A percentile compares a stretch with the other conserved stretches of the same genome.
phyloP scores from a whole-genome alignment of 2,888 invertebrate genomes.

The Drosophila vallismaia region DNA sequence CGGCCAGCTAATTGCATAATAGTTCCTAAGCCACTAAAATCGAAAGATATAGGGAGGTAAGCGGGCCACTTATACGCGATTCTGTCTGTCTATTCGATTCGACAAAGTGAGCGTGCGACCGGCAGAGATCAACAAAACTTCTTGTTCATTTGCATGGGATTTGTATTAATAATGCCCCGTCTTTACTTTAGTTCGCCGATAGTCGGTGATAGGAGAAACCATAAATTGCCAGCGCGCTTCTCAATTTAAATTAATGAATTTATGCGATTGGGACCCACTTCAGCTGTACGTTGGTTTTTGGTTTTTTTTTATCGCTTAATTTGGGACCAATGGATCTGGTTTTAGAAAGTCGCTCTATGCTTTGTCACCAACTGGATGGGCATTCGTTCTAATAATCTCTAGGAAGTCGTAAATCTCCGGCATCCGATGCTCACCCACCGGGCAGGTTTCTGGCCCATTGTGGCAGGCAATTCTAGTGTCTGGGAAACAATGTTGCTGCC shows the following conservation, averaged over 20 bases:
- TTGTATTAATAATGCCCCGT: conserved; percentile 50
- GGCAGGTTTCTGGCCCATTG: conserved; percentile 29
- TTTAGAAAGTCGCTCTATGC: conserved; percentile 73
- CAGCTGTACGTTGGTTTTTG: conserved; percentile 49
- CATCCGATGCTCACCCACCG: conserved; percentile 38
- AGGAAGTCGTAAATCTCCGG: conserved; percentile 72
- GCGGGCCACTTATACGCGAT: neutral
- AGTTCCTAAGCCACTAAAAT: conserved; percentile 45
- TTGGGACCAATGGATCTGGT: conserved; percentile 32
- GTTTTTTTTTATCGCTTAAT: conserved; percentile 58
- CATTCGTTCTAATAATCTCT: conserved; percentile 51
- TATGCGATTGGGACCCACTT: conserved; percentile 50
- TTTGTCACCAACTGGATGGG: conserved; percentile 48
- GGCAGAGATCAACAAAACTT: conserved; percentile 22
- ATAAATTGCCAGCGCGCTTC: conserved; percentile 51
- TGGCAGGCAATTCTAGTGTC: conserved; percentile 16
- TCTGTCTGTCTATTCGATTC: conserved; percentile 6
- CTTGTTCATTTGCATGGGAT: conserved; percentile 72
- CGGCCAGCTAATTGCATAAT: conserved; percentile 75
- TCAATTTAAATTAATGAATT: conserved; percentile 79
- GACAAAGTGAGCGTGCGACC: conserved; percentile 8
- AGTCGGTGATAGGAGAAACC: conserved; percentile 40
- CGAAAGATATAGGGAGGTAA: conserved; percentile 1
- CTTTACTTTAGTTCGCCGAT: conserved; percentile 29
- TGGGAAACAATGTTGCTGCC: conserved; percentile 68